Evolutionary conservation across 2,797 vertebrate species (phyloP).

Genomic region (Enteromius argenteus): DNA sequence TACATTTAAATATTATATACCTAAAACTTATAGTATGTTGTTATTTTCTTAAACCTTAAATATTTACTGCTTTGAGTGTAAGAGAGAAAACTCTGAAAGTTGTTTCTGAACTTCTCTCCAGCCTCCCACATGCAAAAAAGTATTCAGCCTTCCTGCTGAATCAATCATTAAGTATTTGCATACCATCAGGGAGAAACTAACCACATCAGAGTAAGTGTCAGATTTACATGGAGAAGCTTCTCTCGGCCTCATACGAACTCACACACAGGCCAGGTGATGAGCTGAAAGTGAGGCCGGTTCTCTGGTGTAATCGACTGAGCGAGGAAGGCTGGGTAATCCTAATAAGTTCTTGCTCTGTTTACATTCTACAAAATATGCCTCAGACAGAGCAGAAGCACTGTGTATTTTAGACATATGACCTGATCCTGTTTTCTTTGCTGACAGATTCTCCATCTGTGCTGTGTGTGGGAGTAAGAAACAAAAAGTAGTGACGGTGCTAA

Average conservation of each 20-base stretch:
- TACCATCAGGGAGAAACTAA: slow-evolving; percentile 21
- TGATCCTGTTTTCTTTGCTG: slow-evolving; percentile 1
- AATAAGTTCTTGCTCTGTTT: slow-evolving; percentile 30
- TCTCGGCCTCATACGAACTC: not conserved
- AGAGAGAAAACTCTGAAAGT: not conserved
- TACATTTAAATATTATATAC: not conserved
- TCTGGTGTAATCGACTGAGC: not conserved
- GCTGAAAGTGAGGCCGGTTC: slow-evolving; percentile 9
- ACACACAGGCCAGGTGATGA: not conserved
- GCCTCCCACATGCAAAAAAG: slow-evolving; percentile 17
- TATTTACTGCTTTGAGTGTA: not conserved
- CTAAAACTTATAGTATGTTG: not conserved
- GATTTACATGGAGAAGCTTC: slow-evolving; percentile 4
- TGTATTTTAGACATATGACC: slow-evolving; percentile 19
- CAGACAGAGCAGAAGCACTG: slow-evolving; percentile 6
- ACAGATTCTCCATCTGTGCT: slow-evolving; percentile 22
- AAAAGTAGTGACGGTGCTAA: not conserved
- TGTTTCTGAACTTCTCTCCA: slow-evolving; percentile 3
- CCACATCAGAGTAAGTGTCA: slow-evolving; percentile 8
- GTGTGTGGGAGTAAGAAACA: not conserved
- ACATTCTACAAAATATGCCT: slow-evolving; percentile 6
- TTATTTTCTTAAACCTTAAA: not conserved
- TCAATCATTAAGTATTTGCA: slow-evolving; percentile 32
- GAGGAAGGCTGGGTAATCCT: slow-evolving; percentile 19
- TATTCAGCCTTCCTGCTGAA: slow-evolving; percentile 21